Conservation (phyloP, 2,797 vertebrate genomes). For the Silurus aristotelis region DNA sequence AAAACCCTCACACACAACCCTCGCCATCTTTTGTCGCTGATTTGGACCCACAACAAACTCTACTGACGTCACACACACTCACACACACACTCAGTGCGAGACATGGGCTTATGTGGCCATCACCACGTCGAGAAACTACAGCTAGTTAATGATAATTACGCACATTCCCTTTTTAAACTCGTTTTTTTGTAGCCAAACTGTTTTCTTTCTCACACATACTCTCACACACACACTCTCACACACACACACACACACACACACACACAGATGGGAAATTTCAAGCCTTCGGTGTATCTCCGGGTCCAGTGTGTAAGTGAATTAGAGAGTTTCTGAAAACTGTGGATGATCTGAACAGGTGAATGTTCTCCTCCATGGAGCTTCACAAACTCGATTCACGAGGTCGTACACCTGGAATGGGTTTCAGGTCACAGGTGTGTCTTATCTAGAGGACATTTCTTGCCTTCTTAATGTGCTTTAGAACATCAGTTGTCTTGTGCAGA, state of each 20-base stretch:
- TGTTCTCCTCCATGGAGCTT: too few species aligned
- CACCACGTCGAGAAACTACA: constrained; percentile 68
- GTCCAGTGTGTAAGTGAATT: constrained; percentile 3
- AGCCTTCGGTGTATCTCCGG: neutral
- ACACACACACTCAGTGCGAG: constrained; percentile 28
- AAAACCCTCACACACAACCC: constrained; percentile 55
- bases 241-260: constrained; percentile 10
- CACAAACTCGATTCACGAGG: too few species aligned
- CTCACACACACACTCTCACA: constrained; percentile 19
- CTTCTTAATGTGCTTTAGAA: too few species aligned
- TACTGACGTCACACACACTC: constrained; percentile 74
- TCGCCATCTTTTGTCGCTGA: constrained; percentile 74
- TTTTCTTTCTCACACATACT: constrained; percentile 37
- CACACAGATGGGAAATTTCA: constrained; percentile 44
- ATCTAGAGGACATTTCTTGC: too few species aligned
- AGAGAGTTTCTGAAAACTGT: too few species aligned
- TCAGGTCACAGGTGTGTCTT: too few species aligned
- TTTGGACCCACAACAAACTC: constrained; percentile 79
- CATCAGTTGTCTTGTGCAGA: too few species aligned
- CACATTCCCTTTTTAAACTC: constrained; percentile 65
- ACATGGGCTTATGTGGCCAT: constrained; percentile 65
- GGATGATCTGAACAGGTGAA: too few species aligned
- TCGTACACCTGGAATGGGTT: too few species aligned
- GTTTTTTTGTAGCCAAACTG: constrained; percentile 53
- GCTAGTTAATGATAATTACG: constrained; percentile 81